Base-by-base conservation (phyloP, 2,888 invertebrate genomes). In the Pandemis heparana region DNA sequence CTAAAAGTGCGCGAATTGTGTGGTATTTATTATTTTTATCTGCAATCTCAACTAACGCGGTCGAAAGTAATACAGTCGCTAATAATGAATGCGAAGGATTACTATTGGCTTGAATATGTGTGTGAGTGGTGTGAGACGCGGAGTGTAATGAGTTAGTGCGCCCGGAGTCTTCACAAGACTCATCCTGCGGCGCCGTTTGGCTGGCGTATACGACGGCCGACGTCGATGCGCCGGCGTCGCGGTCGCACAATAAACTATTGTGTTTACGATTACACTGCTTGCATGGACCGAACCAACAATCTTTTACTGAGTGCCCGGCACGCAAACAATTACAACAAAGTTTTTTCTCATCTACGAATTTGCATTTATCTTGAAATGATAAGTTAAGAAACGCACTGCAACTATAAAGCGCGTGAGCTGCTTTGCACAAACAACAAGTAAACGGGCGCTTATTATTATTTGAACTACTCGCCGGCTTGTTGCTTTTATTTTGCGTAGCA, bases 51-150 rank as follows among this genome's bases (percentile, higher is more conserved):
- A 46, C 46, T 12, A 79, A 67, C 5, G 79, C 79, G 6, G 81
- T 81, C 0, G 78, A 78, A 18, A 80, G 63, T 56, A 79, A 75
- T n/a, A 78, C 78, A 1, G 73, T 56, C 16, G 62, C 23, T 68
- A 74, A 63, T 53, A 75, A 70, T 51, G 72, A 74, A 70, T 53
- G 63, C 14, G 65, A 60, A 39, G 32, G 74, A 69, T 65, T 39
- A 51, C 59, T 63, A 41, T 66, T 43, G 39, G 39, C 5, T 6
- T 56, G 46, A 39, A 69, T 56, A 41, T 61, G 1, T 59, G 59
- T 39, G 51, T 38, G 65, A 12, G 3, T 51, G 8, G 39, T 39
- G 39, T 39, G 53, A n/a, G 46, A 10, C 46, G 46, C 46, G 46
- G 39, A 7, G 39, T 39, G 39, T 39, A 39, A 39, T 39, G 39